Base-by-base conservation (phyloP, 1,140 invertebrate genomes). In the Megalopta genalis region DNA sequence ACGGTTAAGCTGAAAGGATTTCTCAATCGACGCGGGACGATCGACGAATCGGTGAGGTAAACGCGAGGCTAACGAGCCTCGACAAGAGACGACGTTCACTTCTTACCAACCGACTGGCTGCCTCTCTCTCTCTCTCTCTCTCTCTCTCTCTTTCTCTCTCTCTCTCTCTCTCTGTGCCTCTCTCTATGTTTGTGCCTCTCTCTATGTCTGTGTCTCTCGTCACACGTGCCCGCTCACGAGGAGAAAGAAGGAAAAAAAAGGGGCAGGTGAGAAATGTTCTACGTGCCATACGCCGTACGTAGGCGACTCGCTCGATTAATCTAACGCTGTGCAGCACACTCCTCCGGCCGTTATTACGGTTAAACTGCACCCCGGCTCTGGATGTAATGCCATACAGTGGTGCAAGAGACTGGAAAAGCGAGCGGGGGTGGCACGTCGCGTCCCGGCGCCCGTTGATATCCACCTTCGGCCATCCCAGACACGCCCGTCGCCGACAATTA, bases 211-310 rank as follows among this genome's bases (percentile, higher is more conserved):
- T 32, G 7, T 76, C 49, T 21, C 54, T 60, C 39, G 63, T 62
- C 73, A 42, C 73, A 57, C 67, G 49, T 57, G 67, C 49, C 67
- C 67, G 21, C 23, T 46, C 6, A 27, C 25, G 59, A 23, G n/a
- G 12, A 60, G 7, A 14, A 37, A 12, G 14, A 39, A 54, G 42
- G 49, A 39, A 9, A 21, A 23, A 46, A 49, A 60, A 69, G 12
- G 54, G 66, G 66, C 49, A 81, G 67, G 78, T 66, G 71, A 79
- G 60, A 78, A 76, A 72, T 54, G 25, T 42, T 72, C 32, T 60
- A 82, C 79, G 67, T 78, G 83, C 71, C 80, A 72, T 79, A 82
- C 67, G 59, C 46, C 57, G 67, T 79, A 82, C 67, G 80, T 65
- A 77, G 79, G n/a, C 80, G 71, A 76, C 67, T 39, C 63, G 59